phyloP scores from a whole-genome alignment of 2,888 invertebrate species.

The Suillia variegata region DNA sequence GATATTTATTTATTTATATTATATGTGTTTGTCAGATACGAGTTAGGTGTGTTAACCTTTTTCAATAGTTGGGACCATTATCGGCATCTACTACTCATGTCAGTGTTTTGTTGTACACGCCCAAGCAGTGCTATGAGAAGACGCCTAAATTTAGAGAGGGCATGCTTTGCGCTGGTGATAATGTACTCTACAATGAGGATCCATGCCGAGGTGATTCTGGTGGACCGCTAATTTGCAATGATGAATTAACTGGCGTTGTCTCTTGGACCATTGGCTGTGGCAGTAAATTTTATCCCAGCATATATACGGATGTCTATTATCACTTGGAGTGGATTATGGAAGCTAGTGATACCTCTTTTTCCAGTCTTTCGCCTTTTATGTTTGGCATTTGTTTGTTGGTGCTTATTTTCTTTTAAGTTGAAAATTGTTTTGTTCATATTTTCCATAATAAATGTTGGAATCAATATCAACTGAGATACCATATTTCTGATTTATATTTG shows the following conservation, averaged over 20 bases:
- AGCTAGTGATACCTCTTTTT: too few species aligned
- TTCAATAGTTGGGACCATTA: constrained; percentile 36
- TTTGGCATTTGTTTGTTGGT: too few species aligned
- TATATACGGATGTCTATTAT: constrained; percentile 32
- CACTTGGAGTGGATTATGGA: constrained; percentile 29
- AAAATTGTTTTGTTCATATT: too few species aligned
- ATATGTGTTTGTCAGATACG: too few species aligned
- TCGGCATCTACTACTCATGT: constrained; percentile 14
- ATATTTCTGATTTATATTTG: too few species aligned
- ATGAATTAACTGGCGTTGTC: constrained; percentile 32
- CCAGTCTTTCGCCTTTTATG: too few species aligned
- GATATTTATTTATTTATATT: too few species aligned
- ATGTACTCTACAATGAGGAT: constrained; percentile 13
- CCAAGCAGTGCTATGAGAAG: constrained; percentile 13
- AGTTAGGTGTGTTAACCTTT: too few species aligned
- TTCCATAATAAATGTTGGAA: too few species aligned
- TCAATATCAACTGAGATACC: too few species aligned
- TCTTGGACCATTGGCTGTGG: constrained; percentile 36
- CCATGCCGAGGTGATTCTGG: constrained; percentile 39
- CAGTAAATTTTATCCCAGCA: constrained; percentile 21
- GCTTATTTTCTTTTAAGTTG: too few species aligned
- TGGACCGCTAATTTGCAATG: constrained; percentile 36
- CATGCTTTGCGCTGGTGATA: constrained; percentile 26
- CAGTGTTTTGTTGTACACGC: constrained; percentile 5
- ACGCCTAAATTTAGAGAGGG: constrained; percentile 12